A percentile compares a stretch with the other conserved stretches of the same genome.
Conservation (phyloP, 1,140 invertebrate genomes). For the Magallana gigas region DNA sequence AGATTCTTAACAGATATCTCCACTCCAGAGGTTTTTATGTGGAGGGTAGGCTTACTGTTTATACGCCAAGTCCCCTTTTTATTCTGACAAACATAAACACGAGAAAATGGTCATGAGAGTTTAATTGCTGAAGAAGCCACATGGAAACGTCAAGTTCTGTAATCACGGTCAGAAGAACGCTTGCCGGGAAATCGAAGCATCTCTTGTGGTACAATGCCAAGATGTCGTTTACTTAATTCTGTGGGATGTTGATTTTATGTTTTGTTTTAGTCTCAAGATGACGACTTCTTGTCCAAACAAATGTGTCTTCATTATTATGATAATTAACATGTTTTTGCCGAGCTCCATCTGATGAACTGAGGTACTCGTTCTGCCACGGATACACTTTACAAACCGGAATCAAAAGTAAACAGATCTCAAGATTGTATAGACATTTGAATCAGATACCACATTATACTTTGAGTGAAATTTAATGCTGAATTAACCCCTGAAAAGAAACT, state of each 20-base stretch:
- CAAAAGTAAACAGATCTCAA: not conserved
- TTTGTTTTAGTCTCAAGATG: conserved; percentile 28
- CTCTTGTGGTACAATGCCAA: conserved; percentile 22
- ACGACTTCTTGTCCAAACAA: conserved; percentile 20
- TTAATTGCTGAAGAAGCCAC: conserved; percentile 30
- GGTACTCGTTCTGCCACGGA: not conserved
- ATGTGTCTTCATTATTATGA: conserved; percentile 1
- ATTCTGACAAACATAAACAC: conserved; percentile 23
- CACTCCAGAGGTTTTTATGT: conserved; percentile 1
- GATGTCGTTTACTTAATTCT: conserved; percentile 34
- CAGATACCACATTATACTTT: too few species aligned
- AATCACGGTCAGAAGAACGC: not conserved
- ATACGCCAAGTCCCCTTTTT: conserved; percentile 9
- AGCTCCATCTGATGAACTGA: not conserved
- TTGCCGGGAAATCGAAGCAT: conserved; percentile 1
- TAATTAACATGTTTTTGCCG: conserved; percentile 2
- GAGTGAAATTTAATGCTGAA: too few species aligned
- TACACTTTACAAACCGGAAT: not conserved
- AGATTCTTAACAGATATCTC: conserved; percentile 31
- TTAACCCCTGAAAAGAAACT: too few species aligned
- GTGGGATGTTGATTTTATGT: conserved; percentile 29
- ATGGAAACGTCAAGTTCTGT: conserved; percentile 5
- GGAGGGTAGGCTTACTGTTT: conserved; percentile 27
- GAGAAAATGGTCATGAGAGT: conserved; percentile 33
- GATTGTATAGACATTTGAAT: too few species aligned